Conservation (phyloP, 1,140 invertebrate species). For the Pararge aegeria region DNA sequence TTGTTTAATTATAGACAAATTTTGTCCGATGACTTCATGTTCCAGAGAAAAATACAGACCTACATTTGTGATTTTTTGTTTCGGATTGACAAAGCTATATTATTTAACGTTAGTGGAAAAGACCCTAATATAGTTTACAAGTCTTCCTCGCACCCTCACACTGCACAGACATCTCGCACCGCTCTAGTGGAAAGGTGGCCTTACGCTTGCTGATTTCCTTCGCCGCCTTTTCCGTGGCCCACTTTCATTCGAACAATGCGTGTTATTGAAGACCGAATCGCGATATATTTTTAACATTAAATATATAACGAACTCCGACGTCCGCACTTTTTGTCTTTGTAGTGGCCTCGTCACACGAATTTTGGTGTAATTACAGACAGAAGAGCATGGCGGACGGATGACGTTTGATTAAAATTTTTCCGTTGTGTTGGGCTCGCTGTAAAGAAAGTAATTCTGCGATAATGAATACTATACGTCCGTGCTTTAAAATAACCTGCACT, state of each 20-base stretch:
- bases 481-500: neutral
- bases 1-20: too few species aligned
- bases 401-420: constrained; percentile 33
- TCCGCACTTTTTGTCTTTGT: constrained; percentile 26
- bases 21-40: too few species aligned
- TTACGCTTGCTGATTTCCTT: constrained; percentile 41
- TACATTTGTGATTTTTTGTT: too few species aligned
- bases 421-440: constrained; percentile 20
- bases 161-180: too few species aligned
- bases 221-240: constrained; percentile 39
- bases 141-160: too few species aligned
- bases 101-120: too few species aligned
- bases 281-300: constrained; percentile 27
- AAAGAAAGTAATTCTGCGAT: constrained; percentile 26
- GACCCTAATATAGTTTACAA: too few species aligned
- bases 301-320: constrained; percentile 19
- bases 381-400: constrained; percentile 24
- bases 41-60: too few species aligned
- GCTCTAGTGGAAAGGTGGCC: too few species aligned
- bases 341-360: constrained; percentile 28
- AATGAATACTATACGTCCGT: neutral
- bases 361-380: constrained; percentile 32
- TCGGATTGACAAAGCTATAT: too few species aligned
- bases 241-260: constrained; percentile 40
- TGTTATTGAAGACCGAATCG: constrained; percentile 30